Conservation (phyloP, 2,888 invertebrate species). For the Drepana falcataria region DNA sequence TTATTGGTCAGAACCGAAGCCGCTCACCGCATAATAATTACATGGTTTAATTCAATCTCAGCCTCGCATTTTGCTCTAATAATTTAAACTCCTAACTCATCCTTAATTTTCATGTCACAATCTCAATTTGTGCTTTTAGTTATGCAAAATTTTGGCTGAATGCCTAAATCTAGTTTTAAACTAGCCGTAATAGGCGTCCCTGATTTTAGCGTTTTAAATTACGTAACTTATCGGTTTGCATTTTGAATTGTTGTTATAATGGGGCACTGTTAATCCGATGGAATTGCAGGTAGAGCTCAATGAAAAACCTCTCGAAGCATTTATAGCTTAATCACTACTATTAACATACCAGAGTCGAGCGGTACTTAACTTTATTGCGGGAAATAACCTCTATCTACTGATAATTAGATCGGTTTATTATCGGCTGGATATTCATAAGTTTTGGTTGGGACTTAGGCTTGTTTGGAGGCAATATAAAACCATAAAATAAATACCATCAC, state of each 20-base stretch:
- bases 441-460: too few species aligned
- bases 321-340: conserved; percentile 24
- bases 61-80: background rate
- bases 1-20: background rate
- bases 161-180: background rate
- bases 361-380: conserved; percentile 22
- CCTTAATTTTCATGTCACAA: background rate
- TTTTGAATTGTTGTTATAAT: background rate
- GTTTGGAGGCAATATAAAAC: too few species aligned
- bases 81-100: background rate
- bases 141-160: background rate
- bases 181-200: background rate
- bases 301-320: conserved; percentile 24
- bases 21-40: background rate
- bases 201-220: too few species aligned
- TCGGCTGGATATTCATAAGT: background rate
- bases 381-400: conserved; percentile 5
- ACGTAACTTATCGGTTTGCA: too few species aligned
- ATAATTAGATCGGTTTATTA: conserved; percentile 9
- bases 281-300: conserved; percentile 1
- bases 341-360: conserved; percentile 23
- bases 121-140: background rate
- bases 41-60: background rate
- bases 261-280: background rate
- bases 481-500: too few species aligned